A percentile compares a stretch with the other conserved stretches of the same genome.
Evolutionary conservation across 1,140 invertebrate genomes (phyloP).

Genomic region (Saccostrea cuccullata): DNA sequence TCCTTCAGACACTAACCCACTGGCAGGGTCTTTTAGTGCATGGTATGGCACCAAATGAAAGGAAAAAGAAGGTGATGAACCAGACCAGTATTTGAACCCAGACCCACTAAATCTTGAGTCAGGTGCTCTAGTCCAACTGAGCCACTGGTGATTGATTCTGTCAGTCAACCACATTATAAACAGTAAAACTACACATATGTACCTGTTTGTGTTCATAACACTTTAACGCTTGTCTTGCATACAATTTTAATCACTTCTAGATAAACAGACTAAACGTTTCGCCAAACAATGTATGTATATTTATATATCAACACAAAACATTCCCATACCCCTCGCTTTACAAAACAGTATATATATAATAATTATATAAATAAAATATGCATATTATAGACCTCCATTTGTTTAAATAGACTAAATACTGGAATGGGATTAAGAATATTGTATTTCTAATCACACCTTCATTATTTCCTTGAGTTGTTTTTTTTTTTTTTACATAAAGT

Average conservation of each 20-base stretch:
- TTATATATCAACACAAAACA: neutral
- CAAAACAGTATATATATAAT: neutral
- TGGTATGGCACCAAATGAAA: too few relatives aligned
- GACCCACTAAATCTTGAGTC: too few relatives aligned
- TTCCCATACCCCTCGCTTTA: neutral
- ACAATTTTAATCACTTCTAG: conserved; percentile 4
- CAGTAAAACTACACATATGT: neutral
- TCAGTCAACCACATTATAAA: too few relatives aligned
- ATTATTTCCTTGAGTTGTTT: neutral
- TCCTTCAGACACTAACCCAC: too few relatives aligned
- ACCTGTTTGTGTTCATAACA: neutral
- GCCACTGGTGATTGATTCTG: too few relatives aligned
- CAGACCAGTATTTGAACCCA: too few relatives aligned
- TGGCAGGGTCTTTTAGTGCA: too few relatives aligned
- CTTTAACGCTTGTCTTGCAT: neutral
- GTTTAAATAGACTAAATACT: neutral
- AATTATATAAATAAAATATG: neutral
- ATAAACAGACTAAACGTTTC: neutral
- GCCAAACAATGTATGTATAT: neutral
- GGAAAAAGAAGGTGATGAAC: too few relatives aligned
- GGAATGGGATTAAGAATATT: neutral
- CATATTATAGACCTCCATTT: neutral
- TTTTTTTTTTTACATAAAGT: neutral
- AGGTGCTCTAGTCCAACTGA: too few relatives aligned
- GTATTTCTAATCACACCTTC: neutral